Evolutionary conservation across 2,113 vertebrate genomes (phyloP).

Genomic region (Halcyon malimbica): DNA sequence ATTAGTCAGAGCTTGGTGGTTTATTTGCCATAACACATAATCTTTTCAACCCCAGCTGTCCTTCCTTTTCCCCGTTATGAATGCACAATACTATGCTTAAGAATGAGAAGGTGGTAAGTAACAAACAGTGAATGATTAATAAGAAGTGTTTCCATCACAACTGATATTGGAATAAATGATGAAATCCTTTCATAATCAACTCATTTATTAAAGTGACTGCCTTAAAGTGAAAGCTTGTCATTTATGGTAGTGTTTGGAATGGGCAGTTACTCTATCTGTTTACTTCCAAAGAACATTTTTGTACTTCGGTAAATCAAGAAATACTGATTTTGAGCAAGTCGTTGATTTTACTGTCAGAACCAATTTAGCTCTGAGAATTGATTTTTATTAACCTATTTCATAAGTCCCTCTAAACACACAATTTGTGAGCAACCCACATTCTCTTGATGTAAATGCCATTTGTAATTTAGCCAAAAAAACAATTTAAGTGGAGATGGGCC

Average conservation of each 20-base stretch:
- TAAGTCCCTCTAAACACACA: constrained; percentile 56
- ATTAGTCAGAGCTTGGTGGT: constrained; percentile 2
- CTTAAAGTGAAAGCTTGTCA: constrained; percentile 17
- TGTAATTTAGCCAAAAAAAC: constrained; percentile 61
- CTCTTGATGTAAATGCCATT: constrained; percentile 47
- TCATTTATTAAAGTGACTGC: constrained; percentile 55
- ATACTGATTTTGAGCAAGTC: constrained; percentile 68
- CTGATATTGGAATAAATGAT: constrained; percentile 46
- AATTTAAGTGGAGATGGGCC: constrained; percentile 16
- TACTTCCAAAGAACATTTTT: constrained; percentile 48
- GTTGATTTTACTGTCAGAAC: constrained; percentile 72
- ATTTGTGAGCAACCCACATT: constrained; percentile 57
- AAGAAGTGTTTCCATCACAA: constrained; percentile 39
- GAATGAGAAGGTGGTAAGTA: constrained; percentile 33
- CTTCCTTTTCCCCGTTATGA: neutral
- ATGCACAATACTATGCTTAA: neutral
- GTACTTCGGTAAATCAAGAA: constrained; percentile 66
- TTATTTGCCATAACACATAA: constrained; percentile 2
- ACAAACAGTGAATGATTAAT: constrained; percentile 33
- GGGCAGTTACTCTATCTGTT: constrained; percentile 33
- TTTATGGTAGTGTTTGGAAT: constrained; percentile 30
- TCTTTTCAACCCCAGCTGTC: constrained; percentile 25
- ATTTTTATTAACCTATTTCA: constrained; percentile 71
- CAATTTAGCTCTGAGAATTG: constrained; percentile 71
- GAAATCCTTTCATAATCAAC: constrained; percentile 49